Percentiles rank a stretch among this genome's conserved stretches.
Evolutionary conservation across 92 coral and sea anemone species (phyloP).

Genomic region (Metridium senile): DNA sequence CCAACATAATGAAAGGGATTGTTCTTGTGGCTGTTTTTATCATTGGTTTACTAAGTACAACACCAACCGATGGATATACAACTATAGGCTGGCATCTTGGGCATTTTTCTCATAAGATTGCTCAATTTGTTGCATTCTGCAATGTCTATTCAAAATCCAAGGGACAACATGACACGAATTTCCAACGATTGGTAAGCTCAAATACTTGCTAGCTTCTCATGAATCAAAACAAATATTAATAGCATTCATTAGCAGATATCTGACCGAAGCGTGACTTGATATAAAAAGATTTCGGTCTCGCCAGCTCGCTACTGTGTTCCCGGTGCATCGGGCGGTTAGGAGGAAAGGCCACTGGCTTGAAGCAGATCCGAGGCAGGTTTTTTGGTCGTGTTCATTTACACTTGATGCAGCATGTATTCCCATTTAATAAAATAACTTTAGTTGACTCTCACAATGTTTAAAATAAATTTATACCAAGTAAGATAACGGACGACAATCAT

Average conservation of each 20-base stretch:
- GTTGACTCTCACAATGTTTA: too few relatives aligned
- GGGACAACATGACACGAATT: neutral
- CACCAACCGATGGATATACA: neutral
- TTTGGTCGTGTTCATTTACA: too few relatives aligned
- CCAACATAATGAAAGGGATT: neutral
- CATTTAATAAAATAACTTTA: too few relatives aligned
- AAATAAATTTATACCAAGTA: too few relatives aligned
- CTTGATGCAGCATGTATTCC: too few relatives aligned
- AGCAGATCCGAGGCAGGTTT: too few relatives aligned
- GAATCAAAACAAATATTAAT: neutral
- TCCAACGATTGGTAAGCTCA: neutral
- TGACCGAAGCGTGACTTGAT: neutral
- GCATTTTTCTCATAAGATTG: neutral
- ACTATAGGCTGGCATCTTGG: neutral
- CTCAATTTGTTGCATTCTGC: constrained; percentile 1
- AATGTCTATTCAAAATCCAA: neutral
- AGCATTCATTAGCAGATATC: neutral
- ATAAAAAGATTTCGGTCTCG: too few relatives aligned
- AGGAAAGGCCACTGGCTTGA: too few relatives aligned
- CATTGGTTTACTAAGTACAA: neutral
- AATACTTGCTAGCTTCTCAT: neutral
- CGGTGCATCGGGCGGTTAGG: too few relatives aligned
- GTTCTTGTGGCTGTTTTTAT: neutral
- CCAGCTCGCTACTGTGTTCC: too few relatives aligned
- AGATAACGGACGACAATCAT: too few relatives aligned